Evolutionary conservation across 2,888 invertebrate genomes (phyloP).

Genomic region (Osedax frankpressi): DNA sequence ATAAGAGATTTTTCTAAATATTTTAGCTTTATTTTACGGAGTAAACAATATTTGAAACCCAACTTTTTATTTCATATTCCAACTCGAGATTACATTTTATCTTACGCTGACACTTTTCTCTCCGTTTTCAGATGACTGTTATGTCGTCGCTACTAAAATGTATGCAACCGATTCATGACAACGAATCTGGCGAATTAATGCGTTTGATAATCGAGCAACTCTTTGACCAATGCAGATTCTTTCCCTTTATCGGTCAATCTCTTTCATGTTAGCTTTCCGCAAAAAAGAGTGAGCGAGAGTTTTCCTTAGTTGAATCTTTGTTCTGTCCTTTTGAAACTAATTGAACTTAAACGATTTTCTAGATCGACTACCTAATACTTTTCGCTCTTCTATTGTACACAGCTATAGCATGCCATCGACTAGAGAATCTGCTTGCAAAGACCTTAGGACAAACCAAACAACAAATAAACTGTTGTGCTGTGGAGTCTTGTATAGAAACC

Average conservation of each 20-base stretch:
- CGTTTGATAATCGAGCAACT: neutral
- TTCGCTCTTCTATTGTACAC: no score
- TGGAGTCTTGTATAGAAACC: neutral
- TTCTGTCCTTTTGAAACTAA: no score
- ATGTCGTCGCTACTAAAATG: neutral
- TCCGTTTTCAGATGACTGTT: neutral
- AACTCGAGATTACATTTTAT: no score
- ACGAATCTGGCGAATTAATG: neutral
- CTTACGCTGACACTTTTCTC: neutral
- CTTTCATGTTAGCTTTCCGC: neutral
- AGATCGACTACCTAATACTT: no score
- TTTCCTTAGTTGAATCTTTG: no score
- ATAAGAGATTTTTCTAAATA: no score
- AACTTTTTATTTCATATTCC: no score
- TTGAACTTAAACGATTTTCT: no score
- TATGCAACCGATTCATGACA: neutral
- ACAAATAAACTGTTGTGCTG: neutral
- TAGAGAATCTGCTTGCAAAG: neutral
- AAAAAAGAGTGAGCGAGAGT: no score
- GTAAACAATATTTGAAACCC: no score
- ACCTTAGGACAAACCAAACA: neutral
- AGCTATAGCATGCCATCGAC: neutral
- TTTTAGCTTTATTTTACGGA: no score
- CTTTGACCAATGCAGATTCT: neutral
- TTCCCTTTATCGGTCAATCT: neutral